Conservation (phyloP, 2,888 invertebrate genomes). For the Troglohyphantes excavatus region DNA sequence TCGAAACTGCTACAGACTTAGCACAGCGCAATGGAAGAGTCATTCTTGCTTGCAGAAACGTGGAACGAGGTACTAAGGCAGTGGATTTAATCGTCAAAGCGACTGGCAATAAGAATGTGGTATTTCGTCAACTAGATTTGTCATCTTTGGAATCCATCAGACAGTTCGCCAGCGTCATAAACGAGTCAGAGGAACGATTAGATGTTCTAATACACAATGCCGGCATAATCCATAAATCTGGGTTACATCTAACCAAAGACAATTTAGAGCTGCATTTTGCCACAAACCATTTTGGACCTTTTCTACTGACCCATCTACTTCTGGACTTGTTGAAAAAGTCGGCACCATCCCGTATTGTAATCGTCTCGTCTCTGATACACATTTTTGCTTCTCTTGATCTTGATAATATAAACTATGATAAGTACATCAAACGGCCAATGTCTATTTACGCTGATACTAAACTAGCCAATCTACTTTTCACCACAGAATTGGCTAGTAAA, state of each 20-base stretch:
- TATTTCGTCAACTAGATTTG: constrained; percentile 83
- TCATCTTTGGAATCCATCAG: constrained; percentile 85
- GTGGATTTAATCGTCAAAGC: constrained; percentile 81
- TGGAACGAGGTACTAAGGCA: constrained; percentile 88
- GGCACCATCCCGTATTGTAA: constrained; percentile 80
- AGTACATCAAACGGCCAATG: constrained; percentile 79
- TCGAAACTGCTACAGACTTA: constrained; percentile 80
- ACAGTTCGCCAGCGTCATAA: constrained; percentile 91
- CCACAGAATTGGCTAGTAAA: constrained; percentile 81
- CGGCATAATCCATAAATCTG: constrained; percentile 89
- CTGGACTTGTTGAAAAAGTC: constrained; percentile 80
- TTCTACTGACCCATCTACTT: constrained; percentile 94
- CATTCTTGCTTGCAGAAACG: constrained; percentile 92
- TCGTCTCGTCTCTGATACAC: constrained; percentile 81
- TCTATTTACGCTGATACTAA: constrained; percentile 82
- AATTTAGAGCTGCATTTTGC: constrained; percentile 94
- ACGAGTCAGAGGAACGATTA: constrained; percentile 88
- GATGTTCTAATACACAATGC: constrained; percentile 95
- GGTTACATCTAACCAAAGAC: constrained; percentile 90
- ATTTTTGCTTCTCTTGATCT: constrained; percentile 80
- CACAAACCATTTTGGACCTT: constrained; percentile 96
- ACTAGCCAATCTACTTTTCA: constrained; percentile 82
- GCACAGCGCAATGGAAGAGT: constrained; percentile 86
- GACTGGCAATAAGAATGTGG: constrained; percentile 84
- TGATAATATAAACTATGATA: constrained; percentile 80